Base-by-base conservation (phyloP, 2,113 vertebrate species). In the Galemys pyrenaicus region DNA sequence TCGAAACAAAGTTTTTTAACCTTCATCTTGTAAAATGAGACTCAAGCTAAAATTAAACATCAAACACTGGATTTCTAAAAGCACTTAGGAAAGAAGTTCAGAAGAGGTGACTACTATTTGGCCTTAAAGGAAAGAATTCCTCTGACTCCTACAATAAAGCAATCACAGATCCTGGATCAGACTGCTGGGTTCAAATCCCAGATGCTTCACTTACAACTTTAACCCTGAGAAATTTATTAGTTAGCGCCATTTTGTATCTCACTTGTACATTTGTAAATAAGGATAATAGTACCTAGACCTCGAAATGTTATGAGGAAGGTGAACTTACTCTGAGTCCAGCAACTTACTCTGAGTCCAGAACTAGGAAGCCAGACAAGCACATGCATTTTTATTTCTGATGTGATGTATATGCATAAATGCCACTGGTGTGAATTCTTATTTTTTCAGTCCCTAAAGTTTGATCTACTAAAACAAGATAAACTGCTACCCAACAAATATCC, bases 61-160 rank as follows among this genome's bases (percentile, higher is more conserved):
- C 32, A 92, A 87, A 16, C 71, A 79, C 6, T 82, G 15, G 28
- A 58, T 87, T 94, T 70, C 60, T 71, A 87, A 94, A 80, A 89
- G 54, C 65, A 70, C 19, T 93, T n/a, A 58, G 11, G 4, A 56
- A 74, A 58, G 71, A 70, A 79, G 58, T 68, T 15, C 51, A 80
- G 65, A 88, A 89, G n/a, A 56, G 22, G 44, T 88, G 64, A 60
- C 49, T 70, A 75, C 37, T 60, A 49, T 74, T 26, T 78, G 30
- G 6, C 13, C 56, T 90, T 95, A 62, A 85, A 80, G 70, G 94
- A 51, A 12, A 89, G 4, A 35, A 1, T 15, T 70, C 15, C n/a
- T 77, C 39, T 64, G 30, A 75, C 39, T 92, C n/a, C 28, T 46
- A 35, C 51, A 17, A 44, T 58, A 44, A 80, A 89, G 9, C 19